Evolutionary conservation across 2,797 vertebrate species (phyloP), one percentile per base, ranked within the genome.

Genomic region (Parauchenoglanis ngamensis): DNA sequence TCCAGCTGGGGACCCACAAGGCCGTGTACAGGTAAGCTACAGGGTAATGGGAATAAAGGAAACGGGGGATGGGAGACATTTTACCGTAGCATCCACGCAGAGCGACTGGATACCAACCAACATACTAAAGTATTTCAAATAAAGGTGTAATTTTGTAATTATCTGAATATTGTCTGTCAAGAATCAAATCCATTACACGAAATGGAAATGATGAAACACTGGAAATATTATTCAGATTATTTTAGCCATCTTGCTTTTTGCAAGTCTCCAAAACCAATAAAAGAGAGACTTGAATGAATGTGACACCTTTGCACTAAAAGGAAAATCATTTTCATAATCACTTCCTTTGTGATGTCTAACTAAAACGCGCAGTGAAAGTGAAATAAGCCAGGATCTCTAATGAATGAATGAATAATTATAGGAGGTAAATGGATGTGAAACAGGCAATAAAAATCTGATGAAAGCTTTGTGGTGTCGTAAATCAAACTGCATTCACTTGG

Each of bases 401-500:
- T 56, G 67, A 88, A 89, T 88, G 75, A 88, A 86, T 90, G 88
- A 92, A 86, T 87, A 85, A 91, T 88, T 87, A 75, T 52, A 59
- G 63, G 44, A 70, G 49, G 65, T 77, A 86, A 89, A 83, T 82
- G 73, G 86, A 87, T 83, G 81, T 28, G 78, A 88, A 61, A 76
- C 77, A 77, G 67, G 65, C 86, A 61, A 87, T 87, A 90, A 90
- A 89, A 87, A 79, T 54, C 87, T 84, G 87, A 88, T 90, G 72
- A 89, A 88, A 88, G 83, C 72, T 82, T 88, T 88, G 73, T 78
- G 78, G 73, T 52, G 61, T 76, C 44, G 49, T 92, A 89, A 91
- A 91, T 90, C 85, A 90, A 28, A 88, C 68, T 72, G n/a, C 59
- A 80, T 68, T 86, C 80, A 68, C 86, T 84, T 87, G 78, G 68